Evolutionary conservation across 2,888 invertebrate genomes (phyloP).

Genomic region (Proisotoma minuta): DNA sequence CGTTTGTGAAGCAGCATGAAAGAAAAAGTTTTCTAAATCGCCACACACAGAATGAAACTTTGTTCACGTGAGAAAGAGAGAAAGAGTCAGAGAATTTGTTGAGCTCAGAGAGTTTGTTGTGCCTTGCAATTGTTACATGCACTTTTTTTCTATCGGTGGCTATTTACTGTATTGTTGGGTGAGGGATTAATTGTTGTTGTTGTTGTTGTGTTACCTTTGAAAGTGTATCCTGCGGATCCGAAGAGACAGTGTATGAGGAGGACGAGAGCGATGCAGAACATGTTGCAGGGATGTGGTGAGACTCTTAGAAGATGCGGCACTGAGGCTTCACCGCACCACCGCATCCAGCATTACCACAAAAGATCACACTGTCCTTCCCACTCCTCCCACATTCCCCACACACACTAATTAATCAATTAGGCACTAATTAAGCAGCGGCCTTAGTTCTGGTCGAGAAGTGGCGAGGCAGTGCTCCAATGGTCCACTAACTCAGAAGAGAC

Average conservation of each 20-base stretch:
- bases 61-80: too few species aligned
- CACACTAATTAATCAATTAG: background rate
- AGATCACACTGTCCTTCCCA: background rate
- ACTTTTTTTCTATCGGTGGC: too few species aligned
- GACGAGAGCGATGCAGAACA: slow-evolving; percentile 48
- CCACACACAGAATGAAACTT: too few species aligned
- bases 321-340: slow-evolving; percentile 47
- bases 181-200: too few species aligned
- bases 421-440: background rate
- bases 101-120: too few species aligned
- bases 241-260: slow-evolving; percentile 48
- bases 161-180: too few species aligned
- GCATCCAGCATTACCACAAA: slow-evolving; percentile 39
- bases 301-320: slow-evolving; percentile 47
- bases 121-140: too few species aligned
- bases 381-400: background rate
- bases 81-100: too few species aligned
- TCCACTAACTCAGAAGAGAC: slow-evolving; percentile 37
- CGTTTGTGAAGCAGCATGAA: too few species aligned
- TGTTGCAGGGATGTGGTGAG: slow-evolving; percentile 45
- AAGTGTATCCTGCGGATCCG: slow-evolving; percentile 48
- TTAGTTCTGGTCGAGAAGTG: slow-evolving; percentile 6
- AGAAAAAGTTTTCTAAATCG: too few species aligned
- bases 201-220: slow-evolving; percentile 48
- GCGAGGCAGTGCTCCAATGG: slow-evolving; percentile 19